phyloP scores from a whole-genome alignment of 2,113 vertebrate species.

The Onychostruthus taczanowskii region DNA sequence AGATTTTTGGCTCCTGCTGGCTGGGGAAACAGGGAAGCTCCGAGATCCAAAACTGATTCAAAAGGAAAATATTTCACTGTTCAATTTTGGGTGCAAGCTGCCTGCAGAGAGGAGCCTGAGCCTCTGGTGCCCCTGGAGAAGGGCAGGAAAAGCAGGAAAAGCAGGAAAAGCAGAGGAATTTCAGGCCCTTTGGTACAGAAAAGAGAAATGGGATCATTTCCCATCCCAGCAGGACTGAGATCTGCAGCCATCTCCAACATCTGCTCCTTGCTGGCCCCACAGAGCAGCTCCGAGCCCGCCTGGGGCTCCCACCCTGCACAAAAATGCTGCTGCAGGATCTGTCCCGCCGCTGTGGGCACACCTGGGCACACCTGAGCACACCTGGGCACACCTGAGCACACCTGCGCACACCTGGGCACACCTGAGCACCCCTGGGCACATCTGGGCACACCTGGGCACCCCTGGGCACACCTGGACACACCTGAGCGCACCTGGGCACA shows the following conservation, averaged over 20 bases:
- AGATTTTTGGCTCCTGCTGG: neutral
- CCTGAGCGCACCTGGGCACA: neutral
- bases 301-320: neutral
- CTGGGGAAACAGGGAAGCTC: neutral
- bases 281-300: neutral
- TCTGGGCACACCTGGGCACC: neutral
- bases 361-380: neutral
- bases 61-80: neutral
- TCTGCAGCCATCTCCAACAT: rapidly evolving
- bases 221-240: rapidly evolving
- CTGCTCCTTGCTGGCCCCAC: neutral
- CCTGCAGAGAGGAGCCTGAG: neutral
- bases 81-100: neutral
- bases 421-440: neutral
- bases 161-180: neutral
- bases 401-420: too few relatives aligned
- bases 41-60: neutral
- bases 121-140: neutral
- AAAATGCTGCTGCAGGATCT: neutral
- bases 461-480: neutral
- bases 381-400: neutral
- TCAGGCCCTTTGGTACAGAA: rapidly evolving
- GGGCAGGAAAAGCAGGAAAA: neutral
- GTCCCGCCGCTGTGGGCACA: too few relatives aligned
- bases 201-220: neutral